Evolutionary conservation across 2,797 vertebrate species (phyloP).

Genomic region (Pelochelys cantorii): DNA sequence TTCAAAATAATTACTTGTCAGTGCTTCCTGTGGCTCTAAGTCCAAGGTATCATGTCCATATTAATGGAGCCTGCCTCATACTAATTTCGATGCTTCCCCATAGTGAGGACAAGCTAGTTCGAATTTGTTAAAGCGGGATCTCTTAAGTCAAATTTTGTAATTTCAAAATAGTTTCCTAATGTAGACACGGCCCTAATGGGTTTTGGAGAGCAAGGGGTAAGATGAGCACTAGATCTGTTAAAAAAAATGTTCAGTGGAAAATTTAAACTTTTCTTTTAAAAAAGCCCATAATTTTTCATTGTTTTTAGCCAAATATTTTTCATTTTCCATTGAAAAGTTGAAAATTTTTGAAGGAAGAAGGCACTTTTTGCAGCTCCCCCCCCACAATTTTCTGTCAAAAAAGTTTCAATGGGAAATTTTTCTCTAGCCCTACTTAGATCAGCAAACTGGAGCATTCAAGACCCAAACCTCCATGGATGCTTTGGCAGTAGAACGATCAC

Average conservation of each 20-base stretch:
- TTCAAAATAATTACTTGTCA: too few relatives aligned
- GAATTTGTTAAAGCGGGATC: too few relatives aligned
- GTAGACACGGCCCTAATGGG: too few relatives aligned
- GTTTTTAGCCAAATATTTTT: background rate
- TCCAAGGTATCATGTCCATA: too few relatives aligned
- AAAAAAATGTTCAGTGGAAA: background rate
- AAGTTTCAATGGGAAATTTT: background rate
- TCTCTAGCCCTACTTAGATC: background rate
- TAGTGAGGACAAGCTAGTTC: too few relatives aligned
- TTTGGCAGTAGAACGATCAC: background rate
- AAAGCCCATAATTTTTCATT: background rate
- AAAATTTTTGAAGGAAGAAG: background rate
- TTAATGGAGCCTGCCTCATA: too few relatives aligned
- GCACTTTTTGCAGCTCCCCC: background rate
- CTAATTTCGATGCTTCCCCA: too few relatives aligned
- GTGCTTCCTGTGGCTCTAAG: too few relatives aligned
- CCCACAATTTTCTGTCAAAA: background rate
- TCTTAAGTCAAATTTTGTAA: too few relatives aligned
- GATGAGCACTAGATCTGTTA: background rate
- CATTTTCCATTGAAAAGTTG: background rate
- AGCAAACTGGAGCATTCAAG: background rate
- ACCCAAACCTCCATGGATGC: background rate
- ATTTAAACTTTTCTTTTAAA: background rate
- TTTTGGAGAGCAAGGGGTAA: background rate
- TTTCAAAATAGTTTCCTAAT: too few relatives aligned